Evolutionary conservation across 2,113 vertebrate species (phyloP), one percentile per base, ranked within the genome.

Genomic region (Catharus minimus): DNA sequence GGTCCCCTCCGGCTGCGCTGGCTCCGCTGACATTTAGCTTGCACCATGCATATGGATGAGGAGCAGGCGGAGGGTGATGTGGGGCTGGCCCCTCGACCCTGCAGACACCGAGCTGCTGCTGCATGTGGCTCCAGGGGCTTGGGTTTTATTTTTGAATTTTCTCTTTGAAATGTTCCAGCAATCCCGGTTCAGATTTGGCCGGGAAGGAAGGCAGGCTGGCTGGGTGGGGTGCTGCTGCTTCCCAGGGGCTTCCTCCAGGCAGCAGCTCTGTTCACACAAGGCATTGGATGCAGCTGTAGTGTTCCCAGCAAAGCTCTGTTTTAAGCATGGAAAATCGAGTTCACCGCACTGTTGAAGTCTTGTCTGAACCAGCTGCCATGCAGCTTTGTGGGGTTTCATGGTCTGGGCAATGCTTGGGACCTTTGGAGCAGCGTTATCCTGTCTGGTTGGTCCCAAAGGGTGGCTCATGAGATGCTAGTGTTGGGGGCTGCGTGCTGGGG

Each of bases 381-480:
- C 28, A 10, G 1, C 3, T 2, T 56, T 0, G 1, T 60, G 0
- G 1, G 49, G 5, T 88, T 43, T 67, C 1, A 1, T 47, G 64
- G 28, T 73, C 20, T 77, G 43, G 23, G 32, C 0, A 0, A 33
- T 57, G 60, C 72, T 53, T 41, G 38, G 56, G 39, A 71, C 73
- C 26, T 50, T 21, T 53, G 41, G 60, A 85, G 50, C n/a, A 80
- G 41, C 67, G 33, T 9, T 13, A 1, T 80, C 22, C 58, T 65
- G 28, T 30, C 33, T 73, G 15, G 3, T 58, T 84, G 65, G 47
- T 92, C 73, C 81, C 68, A 46, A 13, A 50, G 32, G 9, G 23
- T 76, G 58, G 13, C 38, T 49, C 22, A 4, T 10, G 53, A 20
- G 10, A 13, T 62, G 26, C 36, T 46, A 2, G 12, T 56, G 50